phyloP scores from a whole-genome alignment of 2,797 vertebrate species.

The Knipowitschia caucasica region DNA sequence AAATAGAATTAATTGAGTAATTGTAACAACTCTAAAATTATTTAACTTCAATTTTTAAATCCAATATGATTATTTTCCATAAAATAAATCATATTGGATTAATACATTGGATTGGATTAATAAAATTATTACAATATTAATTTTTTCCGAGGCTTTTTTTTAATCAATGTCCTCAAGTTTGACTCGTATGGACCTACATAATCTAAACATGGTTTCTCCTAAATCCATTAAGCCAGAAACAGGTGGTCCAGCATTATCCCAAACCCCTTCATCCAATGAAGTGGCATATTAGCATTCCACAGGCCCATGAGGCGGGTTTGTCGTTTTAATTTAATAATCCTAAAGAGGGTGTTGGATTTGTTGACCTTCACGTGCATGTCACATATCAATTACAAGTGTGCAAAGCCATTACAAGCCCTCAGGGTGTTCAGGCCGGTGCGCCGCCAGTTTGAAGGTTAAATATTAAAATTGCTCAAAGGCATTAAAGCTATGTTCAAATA shows the following conservation, averaged over 20 bases:
- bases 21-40: no score
- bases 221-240: background rate
- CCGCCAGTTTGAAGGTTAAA: background rate
- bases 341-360: background rate
- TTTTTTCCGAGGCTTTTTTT: no score
- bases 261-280: background rate
- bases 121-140: background rate
- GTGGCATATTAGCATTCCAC: background rate
- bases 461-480: background rate
- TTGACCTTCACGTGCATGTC: slow-evolving; percentile 23
- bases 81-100: no score
- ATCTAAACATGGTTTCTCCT: background rate
- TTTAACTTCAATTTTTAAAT: no score
- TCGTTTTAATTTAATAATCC: slow-evolving; percentile 7
- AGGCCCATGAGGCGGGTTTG: background rate
- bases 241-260: background rate
- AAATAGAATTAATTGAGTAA: no score
- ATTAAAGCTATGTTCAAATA: background rate
- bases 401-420: background rate
- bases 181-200: background rate
- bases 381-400: slow-evolving; percentile 10
- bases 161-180: no score
- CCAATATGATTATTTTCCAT: no score
- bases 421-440: background rate
- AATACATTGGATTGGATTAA: no score